Percentiles rank a stretch among this genome's conserved stretches.
phyloP scores from a whole-genome alignment of 2,888 invertebrate species.

The Zootermopsis nevadensis region DNA sequence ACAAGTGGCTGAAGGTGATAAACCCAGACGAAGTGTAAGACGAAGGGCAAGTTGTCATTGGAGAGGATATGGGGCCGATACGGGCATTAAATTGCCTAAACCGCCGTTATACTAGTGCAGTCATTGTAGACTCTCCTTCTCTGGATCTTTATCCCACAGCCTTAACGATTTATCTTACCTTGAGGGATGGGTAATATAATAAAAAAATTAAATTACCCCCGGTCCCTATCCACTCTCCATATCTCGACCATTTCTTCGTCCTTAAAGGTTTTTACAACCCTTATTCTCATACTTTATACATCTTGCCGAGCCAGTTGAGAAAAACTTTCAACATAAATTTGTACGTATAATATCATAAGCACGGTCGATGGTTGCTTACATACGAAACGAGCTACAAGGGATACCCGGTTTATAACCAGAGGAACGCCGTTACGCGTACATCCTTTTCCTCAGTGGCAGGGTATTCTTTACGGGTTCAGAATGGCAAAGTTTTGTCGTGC shows the following conservation, averaged over 20 bases:
- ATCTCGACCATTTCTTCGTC: not conserved
- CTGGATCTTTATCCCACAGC: no score
- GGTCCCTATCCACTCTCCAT: not conserved
- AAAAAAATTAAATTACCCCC: slow-evolving; percentile 39
- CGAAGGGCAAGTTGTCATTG: no score
- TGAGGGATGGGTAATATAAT: slow-evolving; percentile 27
- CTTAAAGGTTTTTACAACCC: slow-evolving; percentile 41
- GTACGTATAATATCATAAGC: slow-evolving; percentile 7
- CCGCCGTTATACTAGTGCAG: not conserved
- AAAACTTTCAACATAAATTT: slow-evolving; percentile 16
- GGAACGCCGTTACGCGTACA: no score
- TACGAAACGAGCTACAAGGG: no score
- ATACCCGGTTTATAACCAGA: no score
- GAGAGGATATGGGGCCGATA: no score
- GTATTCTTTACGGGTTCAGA: no score
- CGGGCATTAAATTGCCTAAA: no score
- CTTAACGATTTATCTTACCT: slow-evolving; percentile 10
- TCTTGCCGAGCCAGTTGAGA: not conserved
- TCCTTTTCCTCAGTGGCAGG: no score
- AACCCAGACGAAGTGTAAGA: no score
- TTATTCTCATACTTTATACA: slow-evolving; percentile 21
- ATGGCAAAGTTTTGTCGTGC: no score
- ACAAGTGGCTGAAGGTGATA: no score
- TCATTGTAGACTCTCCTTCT: not conserved
- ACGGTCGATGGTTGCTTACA: not conserved